These are phyloP conservation scores for Argynnis bischoffii DNA, from an alignment of 2,888 invertebrate genomes.

Conservation along the genomic window DNA sequence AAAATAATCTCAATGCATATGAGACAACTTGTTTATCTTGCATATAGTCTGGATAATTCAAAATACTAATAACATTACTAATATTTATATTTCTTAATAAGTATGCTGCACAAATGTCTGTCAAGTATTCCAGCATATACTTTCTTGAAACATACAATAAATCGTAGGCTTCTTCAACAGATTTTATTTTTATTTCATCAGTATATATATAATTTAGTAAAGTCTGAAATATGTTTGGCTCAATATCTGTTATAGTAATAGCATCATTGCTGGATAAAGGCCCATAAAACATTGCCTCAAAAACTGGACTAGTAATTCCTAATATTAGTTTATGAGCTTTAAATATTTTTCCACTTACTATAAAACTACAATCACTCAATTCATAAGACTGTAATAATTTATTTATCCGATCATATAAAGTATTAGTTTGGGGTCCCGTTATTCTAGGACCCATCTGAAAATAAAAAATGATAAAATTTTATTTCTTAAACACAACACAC, in stretches of 20 bases:
- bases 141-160: conserved; percentile 85
- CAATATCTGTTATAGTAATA: conserved; percentile 82
- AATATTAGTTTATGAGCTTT: conserved; percentile 84
- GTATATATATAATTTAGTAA: conserved; percentile 84
- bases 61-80: conserved; percentile 81
- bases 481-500: neutral
- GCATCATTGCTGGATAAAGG: conserved; percentile 76
- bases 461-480: conserved; percentile 28
- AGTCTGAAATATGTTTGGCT: conserved; percentile 82
- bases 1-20: conserved; percentile 80
- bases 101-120: conserved; percentile 76
- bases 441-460: conserved; percentile 71
- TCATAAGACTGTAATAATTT: conserved; percentile 74
- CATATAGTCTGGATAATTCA: conserved; percentile 83
- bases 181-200: conserved; percentile 78
- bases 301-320: conserved; percentile 86
- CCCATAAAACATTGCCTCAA: conserved; percentile 87
- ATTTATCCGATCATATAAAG: conserved; percentile 73
- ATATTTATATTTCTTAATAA: conserved; percentile 80
- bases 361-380: conserved; percentile 84
- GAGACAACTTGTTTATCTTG: conserved; percentile 79
- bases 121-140: conserved; percentile 82
- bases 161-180: conserved; percentile 83
- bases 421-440: conserved; percentile 56
- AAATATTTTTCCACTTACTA: conserved; percentile 75